Conservation (phyloP, 2,797 vertebrate genomes). For the Rhincodon typus region DNA sequence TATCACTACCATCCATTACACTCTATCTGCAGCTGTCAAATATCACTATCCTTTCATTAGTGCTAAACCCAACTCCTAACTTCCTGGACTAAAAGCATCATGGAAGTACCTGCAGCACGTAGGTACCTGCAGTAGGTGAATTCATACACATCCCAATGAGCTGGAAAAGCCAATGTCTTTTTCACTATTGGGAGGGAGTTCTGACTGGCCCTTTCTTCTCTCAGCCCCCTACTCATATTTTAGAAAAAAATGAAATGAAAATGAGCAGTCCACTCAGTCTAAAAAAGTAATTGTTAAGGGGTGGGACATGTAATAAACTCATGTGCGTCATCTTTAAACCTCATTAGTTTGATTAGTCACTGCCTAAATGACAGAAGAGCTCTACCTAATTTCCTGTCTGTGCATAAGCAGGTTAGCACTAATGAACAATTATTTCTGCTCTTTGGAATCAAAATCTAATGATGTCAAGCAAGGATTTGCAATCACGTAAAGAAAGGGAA, state of each 20-base stretch:
- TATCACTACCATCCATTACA: not conserved
- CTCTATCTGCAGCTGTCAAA: not conserved
- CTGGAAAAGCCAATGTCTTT: not conserved
- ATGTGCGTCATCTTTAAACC: not conserved
- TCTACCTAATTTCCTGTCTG: not conserved
- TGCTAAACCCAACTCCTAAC: not conserved
- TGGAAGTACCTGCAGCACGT: not conserved
- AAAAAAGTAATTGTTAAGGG: not conserved
- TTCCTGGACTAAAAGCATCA: not conserved
- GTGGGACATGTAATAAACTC: too few relatives aligned
- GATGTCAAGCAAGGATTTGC: not conserved
- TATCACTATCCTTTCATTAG: not conserved
- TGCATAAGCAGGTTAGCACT: not conserved
- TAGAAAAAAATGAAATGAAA: not conserved
- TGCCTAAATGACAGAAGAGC: not conserved
- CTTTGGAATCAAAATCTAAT: not conserved
- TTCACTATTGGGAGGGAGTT: not conserved
- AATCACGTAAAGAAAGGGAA: not conserved
- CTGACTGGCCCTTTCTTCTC: not conserved
- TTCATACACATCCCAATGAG: not conserved
- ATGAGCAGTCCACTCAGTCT: not conserved
- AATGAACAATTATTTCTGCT: constrained; percentile 14
- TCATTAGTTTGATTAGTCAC: not conserved
- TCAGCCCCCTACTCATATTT: not conserved
- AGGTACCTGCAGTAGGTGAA: too few relatives aligned